Evolutionary conservation across 2,797 vertebrate species (phyloP).

Genomic region (Liasis olivaceus): DNA sequence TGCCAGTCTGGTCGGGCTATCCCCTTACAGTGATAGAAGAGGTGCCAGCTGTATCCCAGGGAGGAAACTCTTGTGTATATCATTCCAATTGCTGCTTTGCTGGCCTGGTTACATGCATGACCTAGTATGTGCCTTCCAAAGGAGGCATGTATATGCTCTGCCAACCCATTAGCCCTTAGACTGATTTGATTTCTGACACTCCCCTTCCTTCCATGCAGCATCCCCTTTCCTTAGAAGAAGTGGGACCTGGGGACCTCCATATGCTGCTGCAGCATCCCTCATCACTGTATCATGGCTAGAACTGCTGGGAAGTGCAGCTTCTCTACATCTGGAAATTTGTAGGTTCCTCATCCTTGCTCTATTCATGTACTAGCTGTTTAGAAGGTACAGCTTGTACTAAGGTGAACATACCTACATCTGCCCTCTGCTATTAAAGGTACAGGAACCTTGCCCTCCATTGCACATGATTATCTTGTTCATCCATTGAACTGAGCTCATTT

Average conservation of each 20-base stretch:
- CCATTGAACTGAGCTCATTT: constrained; percentile 84
- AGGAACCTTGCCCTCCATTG: not conserved
- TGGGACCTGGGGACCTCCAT: not conserved
- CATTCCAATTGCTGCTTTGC: not conserved
- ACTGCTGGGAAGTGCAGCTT: not conserved
- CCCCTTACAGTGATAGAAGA: not conserved
- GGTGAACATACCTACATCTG: not conserved
- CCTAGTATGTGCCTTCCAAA: not conserved
- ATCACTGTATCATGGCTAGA: not conserved
- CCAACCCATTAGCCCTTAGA: not conserved
- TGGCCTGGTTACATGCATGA: not conserved
- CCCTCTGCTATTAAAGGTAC: not conserved
- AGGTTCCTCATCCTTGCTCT: not conserved
- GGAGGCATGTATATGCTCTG: not conserved
- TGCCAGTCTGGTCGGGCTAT: not conserved
- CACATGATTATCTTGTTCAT: constrained; percentile 67
- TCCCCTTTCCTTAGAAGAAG: not conserved
- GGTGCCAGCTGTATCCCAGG: not conserved
- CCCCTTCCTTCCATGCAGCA: not conserved
- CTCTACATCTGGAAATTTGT: not conserved
- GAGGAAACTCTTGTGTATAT: not conserved
- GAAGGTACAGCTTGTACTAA: not conserved
- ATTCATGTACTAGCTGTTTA: not conserved
- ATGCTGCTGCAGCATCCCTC: not conserved
- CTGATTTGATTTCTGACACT: not conserved